Evolutionary conservation across 2,797 vertebrate genomes (phyloP).

Genomic region (Prionace glauca): DNA sequence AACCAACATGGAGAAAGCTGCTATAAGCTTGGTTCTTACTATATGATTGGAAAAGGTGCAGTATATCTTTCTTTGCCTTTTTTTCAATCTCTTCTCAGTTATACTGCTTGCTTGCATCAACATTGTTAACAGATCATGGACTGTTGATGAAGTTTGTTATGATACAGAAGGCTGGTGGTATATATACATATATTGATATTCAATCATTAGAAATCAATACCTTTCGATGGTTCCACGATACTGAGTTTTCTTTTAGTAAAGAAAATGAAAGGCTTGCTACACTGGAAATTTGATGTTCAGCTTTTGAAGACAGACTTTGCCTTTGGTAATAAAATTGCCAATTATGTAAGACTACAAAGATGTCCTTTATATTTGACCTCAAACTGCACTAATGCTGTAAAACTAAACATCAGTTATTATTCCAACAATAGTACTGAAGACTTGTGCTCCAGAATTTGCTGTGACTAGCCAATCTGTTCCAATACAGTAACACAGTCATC

Average conservation of each 20-base stretch:
- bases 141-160: not conserved
- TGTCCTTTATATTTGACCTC: not conserved
- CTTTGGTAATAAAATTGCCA: not conserved
- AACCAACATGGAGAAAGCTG: slow-evolving; percentile 78
- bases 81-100: not conserved
- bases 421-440: too few species aligned
- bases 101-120: not conserved
- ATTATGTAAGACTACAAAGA: not conserved
- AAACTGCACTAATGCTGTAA: not conserved
- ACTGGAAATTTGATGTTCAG: not conserved
- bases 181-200: not conserved
- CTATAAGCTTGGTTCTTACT: slow-evolving; percentile 85
- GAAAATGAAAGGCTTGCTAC: not conserved
- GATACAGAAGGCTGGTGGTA: too few species aligned
- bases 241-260: not conserved
- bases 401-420: not conserved
- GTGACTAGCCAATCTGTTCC: too few species aligned
- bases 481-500: too few species aligned
- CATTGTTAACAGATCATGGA: not conserved
- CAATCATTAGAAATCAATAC: not conserved
- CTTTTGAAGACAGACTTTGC: not conserved
- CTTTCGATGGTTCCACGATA: not conserved
- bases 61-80: not conserved
- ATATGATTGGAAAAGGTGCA: slow-evolving; percentile 83
- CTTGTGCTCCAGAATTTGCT: too few species aligned